Evolutionary conservation across 2,888 invertebrate species (phyloP).

Genomic region (Drosophila niveifrons): DNA sequence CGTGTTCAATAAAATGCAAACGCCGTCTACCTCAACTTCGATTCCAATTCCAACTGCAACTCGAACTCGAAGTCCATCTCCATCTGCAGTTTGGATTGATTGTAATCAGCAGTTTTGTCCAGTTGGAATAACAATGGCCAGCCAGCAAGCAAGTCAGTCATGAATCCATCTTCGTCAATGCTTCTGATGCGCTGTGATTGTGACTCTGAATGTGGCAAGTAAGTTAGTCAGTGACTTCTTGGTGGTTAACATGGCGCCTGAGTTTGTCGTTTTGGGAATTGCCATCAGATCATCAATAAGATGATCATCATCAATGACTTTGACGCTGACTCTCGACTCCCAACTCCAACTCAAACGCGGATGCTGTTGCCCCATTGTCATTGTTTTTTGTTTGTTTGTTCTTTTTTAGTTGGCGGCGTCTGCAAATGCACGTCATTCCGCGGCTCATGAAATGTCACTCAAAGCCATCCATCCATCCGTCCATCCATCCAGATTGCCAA

Average conservation of each 20-base stretch:
- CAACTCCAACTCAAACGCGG: slow-evolving; percentile 10
- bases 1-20: slow-evolving; percentile 80
- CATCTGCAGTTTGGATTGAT: slow-evolving; percentile 44
- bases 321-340: slow-evolving; percentile 45
- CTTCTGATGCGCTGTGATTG: slow-evolving; percentile 21
- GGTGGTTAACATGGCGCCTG: slow-evolving; percentile 85
- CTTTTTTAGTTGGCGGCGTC: slow-evolving; percentile 52
- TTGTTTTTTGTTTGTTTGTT: slow-evolving; percentile 49
- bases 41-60: neutral
- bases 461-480: slow-evolving; percentile 65
- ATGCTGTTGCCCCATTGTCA: slow-evolving; percentile 35
- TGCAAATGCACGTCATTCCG: slow-evolving; percentile 84
- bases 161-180: slow-evolving; percentile 80
- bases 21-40: slow-evolving; percentile 36
- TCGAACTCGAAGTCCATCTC: neutral
- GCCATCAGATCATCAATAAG: slow-evolving; percentile 77
- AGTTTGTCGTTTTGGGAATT: slow-evolving; percentile 84
- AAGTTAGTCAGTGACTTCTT: slow-evolving; percentile 66
- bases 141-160: slow-evolving; percentile 62
- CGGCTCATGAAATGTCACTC: slow-evolving; percentile 85
- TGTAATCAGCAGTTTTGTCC: slow-evolving; percentile 62
- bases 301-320: slow-evolving; percentile 75
- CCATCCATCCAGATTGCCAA: slow-evolving; percentile 33
- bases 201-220: slow-evolving; percentile 13
- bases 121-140: slow-evolving; percentile 68